These are phyloP conservation scores for Passerculus sandwichensis DNA, from an alignment of 2,797 vertebrate species.

Conservation along the genomic window DNA sequence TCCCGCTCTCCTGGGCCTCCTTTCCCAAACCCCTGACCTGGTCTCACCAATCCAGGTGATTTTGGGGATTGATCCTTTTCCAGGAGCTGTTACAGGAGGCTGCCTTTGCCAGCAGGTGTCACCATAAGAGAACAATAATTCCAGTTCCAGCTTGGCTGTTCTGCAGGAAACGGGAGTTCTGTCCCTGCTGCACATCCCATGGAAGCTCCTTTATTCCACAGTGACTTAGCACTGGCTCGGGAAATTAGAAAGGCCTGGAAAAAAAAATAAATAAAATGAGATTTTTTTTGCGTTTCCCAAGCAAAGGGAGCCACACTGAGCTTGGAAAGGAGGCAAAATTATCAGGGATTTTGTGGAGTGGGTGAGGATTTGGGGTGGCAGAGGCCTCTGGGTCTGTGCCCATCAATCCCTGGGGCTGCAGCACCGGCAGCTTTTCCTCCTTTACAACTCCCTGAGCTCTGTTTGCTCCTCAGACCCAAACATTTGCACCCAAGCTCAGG, in stretches of 20 bases:
- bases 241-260: not conserved
- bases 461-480: not conserved
- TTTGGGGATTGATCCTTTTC: conserved; percentile 12
- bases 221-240: not conserved
- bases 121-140: conserved; percentile 48
- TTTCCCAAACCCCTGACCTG: not conserved
- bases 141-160: not conserved
- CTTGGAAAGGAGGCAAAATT: not conserved
- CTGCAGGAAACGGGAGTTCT: not conserved
- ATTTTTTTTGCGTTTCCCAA: not conserved
- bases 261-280: not conserved
- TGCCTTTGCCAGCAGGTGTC: conserved; percentile 65
- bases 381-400: not conserved
- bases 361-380: not conserved
- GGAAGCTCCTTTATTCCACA: not conserved
- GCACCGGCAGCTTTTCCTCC: not conserved
- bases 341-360: accelerated
- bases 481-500: not conserved
- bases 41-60: not conserved
- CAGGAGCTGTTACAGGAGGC: not conserved
- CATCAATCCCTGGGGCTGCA: not conserved
- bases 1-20: not conserved
- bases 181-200: not conserved
- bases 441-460: accelerated
- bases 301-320: not conserved